phyloP scores from a whole-genome alignment of 2,113 vertebrate species.

The Urocolius indicus region DNA sequence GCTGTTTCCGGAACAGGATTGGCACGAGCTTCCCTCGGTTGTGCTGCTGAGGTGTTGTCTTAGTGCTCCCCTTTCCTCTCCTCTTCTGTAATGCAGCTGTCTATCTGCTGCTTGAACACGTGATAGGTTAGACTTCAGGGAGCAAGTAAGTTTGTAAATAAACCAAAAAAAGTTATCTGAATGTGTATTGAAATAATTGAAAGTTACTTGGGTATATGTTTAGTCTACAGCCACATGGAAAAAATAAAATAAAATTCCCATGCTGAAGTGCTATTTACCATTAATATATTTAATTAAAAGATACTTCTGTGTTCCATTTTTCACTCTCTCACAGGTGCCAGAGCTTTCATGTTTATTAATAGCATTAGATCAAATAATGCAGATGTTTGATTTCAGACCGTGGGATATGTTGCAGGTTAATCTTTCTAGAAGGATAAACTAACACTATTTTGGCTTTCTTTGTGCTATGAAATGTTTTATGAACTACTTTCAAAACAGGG shows the following conservation, averaged over 20 bases:
- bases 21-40: accelerated
- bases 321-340: conserved; percentile 63
- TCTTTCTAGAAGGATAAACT: conserved; percentile 36
- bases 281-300: conserved; percentile 69
- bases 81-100: accelerated
- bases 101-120: neutral
- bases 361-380: conserved; percentile 52
- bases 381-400: conserved; percentile 57
- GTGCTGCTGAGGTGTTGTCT: accelerated
- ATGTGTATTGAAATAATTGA: conserved; percentile 19
- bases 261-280: conserved; percentile 29
- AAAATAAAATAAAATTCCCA: conserved; percentile 45
- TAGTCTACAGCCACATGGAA: conserved; percentile 30
- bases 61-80: neutral
- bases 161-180: conserved; percentile 5
- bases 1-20: neutral
- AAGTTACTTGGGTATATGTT: conserved; percentile 37
- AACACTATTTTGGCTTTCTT: neutral
- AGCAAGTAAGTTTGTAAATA: neutral
- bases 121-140: neutral
- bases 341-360: conserved; percentile 55
- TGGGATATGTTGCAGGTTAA: conserved; percentile 8
- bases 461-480: neutral
- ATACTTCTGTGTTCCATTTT: conserved; percentile 61
- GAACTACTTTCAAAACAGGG: conserved; percentile 16